phyloP scores from a whole-genome alignment of 2,888 invertebrate genomes.

The Diarsia dahlii region DNA sequence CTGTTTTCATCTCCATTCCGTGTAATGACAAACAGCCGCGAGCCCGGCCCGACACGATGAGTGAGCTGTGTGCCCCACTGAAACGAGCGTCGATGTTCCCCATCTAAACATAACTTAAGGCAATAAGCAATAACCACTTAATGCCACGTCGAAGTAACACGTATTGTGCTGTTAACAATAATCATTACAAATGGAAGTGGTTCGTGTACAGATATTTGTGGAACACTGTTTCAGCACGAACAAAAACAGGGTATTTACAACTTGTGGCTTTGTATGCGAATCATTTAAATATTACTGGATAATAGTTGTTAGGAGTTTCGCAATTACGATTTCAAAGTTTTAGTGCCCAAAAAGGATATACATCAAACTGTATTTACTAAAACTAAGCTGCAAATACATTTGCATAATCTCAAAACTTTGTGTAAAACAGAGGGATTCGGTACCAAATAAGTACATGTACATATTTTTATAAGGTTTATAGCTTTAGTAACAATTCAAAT shows the following conservation, averaged over 20 bases:
- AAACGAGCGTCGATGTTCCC: slow-evolving; percentile 33
- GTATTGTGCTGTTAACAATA: slow-evolving; percentile 54
- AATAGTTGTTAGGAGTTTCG: slow-evolving; percentile 53
- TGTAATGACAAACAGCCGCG: slow-evolving; percentile 43
- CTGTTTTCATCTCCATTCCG: slow-evolving; percentile 46
- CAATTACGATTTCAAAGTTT: slow-evolving; percentile 56
- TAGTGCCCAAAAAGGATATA: slow-evolving; percentile 50
- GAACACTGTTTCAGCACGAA: slow-evolving; percentile 35
- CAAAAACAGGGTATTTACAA: slow-evolving; percentile 53
- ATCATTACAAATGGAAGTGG: slow-evolving; percentile 60
- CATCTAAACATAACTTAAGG: slow-evolving; percentile 41
- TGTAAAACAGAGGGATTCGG: slow-evolving; percentile 22
- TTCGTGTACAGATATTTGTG: slow-evolving; percentile 49
- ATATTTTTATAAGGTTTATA: slow-evolving; percentile 37
- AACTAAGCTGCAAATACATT: slow-evolving; percentile 57
- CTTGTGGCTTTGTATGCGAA: slow-evolving; percentile 44
- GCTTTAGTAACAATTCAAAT: slow-evolving; percentile 25
- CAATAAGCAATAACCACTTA: slow-evolving; percentile 59
- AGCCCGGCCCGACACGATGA: slow-evolving; percentile 19
- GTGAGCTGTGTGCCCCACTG: slow-evolving; percentile 15
- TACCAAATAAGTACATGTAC: slow-evolving; percentile 39
- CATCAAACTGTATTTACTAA: slow-evolving; percentile 58
- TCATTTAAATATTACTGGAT: slow-evolving; percentile 53
- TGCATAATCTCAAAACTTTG: slow-evolving; percentile 55
- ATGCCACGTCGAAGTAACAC: slow-evolving; percentile 35